Evolutionary conservation across 2,113 vertebrate species (phyloP).

Genomic region (Nothobranchius kuhntae): DNA sequence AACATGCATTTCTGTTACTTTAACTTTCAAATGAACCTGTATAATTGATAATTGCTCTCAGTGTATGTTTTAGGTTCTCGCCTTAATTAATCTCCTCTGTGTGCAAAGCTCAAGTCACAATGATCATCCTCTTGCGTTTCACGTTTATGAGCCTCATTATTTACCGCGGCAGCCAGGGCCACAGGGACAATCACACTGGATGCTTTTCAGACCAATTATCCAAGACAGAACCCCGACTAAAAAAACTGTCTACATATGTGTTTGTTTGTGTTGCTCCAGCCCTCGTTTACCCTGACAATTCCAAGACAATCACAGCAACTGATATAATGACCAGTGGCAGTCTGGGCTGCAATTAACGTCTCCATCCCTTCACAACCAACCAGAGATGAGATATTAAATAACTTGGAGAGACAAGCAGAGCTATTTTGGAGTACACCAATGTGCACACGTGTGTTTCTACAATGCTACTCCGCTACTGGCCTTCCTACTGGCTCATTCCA

Average conservation of each 20-base stretch:
- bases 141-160: constrained; percentile 66
- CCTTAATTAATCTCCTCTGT: constrained; percentile 53
- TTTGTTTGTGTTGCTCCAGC: constrained; percentile 19
- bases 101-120: constrained; percentile 55
- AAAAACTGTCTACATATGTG: not conserved
- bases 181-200: constrained; percentile 51
- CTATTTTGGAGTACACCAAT: constrained; percentile 6
- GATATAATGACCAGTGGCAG: constrained; percentile 64
- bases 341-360: constrained; percentile 56
- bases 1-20: constrained; percentile 4
- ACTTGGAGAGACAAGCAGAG: constrained; percentile 18
- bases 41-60: constrained; percentile 35
- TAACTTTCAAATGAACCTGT: constrained; percentile 16
- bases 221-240: constrained; percentile 42
- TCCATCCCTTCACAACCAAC: constrained; percentile 59
- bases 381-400: constrained; percentile 30
- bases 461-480: not conserved
- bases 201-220: constrained; percentile 64
- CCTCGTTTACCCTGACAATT: constrained; percentile 48
- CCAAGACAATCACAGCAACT: constrained; percentile 38
- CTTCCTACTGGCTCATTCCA: not conserved
- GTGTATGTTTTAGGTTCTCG: constrained; percentile 23
- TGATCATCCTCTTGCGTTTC: constrained; percentile 59
- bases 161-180: constrained; percentile 55
- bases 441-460: not conserved